Base-by-base conservation (phyloP, 1,140 invertebrate genomes). In the Bombus balteatus region DNA sequence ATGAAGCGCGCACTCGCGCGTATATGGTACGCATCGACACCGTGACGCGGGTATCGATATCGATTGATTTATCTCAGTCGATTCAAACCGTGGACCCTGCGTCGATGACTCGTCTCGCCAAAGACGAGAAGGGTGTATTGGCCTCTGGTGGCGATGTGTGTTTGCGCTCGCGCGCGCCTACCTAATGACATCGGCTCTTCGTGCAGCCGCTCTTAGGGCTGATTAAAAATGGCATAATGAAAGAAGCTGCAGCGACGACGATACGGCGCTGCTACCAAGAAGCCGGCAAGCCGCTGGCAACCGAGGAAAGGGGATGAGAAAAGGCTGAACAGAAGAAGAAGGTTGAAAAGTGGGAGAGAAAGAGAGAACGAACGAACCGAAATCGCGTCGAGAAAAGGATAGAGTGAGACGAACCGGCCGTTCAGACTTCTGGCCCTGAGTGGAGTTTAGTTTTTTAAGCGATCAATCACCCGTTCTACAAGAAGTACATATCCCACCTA, bases 181-280 rank as follows among this genome's bases (percentile, higher is more conserved):
- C 83, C 83, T 92, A 92, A 93, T 90, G 90, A 92, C 88, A 88
- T 87, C 71, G 87, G 86, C 75, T 85, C 37, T 57, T 78, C 75
- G 81, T 88, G 75, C 79, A 85, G 85, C 86, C 85, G 80, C 76
- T 88, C 85, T 83, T 81, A 71, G 81, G 87, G 76, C 91, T 92
- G 92, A 93, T 94, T 94, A 94, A 94, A 94, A 94, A 93, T 94
- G 93, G 92, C 93, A 94, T 94, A 94, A 94, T 93, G 92, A 92
- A 93, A 94, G 92, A 92, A 93, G 92, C 90, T 85, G 70, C 87
- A 70, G 73, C 34, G 74, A 74, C 87, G 77, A 77, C 59, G 78
- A 77, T 81, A 89, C 87, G 90, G 91, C 91, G 92, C 32, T 72
- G 92, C 92, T 91, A 92, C 90, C 87, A 85, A 90, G 89, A 91